Percentiles rank a stretch among this genome's conserved stretches.
Evolutionary conservation across 2,888 invertebrate genomes (phyloP).

Genomic region (Graphium colonna): DNA sequence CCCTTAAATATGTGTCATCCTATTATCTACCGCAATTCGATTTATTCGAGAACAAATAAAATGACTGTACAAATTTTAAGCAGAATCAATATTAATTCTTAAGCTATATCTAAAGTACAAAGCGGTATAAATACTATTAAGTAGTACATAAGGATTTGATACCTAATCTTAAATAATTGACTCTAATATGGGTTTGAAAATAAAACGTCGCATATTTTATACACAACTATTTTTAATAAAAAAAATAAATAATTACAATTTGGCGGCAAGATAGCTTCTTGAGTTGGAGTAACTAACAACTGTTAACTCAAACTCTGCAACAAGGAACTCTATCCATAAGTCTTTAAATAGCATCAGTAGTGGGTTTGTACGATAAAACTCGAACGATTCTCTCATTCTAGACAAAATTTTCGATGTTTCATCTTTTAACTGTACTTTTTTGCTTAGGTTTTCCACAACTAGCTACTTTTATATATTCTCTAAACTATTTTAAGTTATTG

Average conservation of each 20-base stretch:
- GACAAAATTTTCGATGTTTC: neutral
- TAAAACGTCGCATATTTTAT: neutral
- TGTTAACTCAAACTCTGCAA: conserved; percentile 40
- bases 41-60: no score
- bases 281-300: conserved; percentile 38
- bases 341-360: conserved; percentile 30
- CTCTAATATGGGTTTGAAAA: no score
- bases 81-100: no score
- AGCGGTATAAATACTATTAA: no score
- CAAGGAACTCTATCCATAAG: conserved; percentile 60
- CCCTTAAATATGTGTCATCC: no score
- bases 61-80: no score
- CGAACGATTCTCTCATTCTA: neutral
- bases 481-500: conserved; percentile 37
- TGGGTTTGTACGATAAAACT: conserved; percentile 19
- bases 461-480: neutral
- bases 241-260: conserved; percentile 71
- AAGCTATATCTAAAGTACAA: no score
- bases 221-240: conserved; percentile 32
- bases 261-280: conserved; percentile 76
- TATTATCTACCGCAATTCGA: no score
- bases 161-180: no score
- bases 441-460: neutral
- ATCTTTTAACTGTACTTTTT: neutral
- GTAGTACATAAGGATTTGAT: no score